Evolutionary conservation across 2,797 vertebrate species (phyloP), one percentile per base, ranked within the genome.

Genomic region (Sitta carolinensis): DNA sequence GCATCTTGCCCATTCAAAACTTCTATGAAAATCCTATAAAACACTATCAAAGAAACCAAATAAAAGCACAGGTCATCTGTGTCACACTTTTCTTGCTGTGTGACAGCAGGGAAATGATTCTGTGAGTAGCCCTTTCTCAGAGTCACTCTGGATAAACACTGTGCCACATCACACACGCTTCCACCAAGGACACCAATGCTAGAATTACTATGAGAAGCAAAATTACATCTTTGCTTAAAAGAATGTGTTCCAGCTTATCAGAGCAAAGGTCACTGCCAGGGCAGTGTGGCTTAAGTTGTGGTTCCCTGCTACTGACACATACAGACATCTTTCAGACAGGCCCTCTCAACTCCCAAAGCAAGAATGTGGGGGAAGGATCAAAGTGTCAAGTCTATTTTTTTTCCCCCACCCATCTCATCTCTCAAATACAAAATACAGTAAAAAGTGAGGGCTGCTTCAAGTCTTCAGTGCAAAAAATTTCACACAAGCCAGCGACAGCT

Each of bases 211-310:
- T 1, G 2, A 89, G 80, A 67, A 80, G 27, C 55, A 87, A 88
- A 95, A 94, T 95, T 72, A 55, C 40, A 90, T 70, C 69, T 94
- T 95, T 80, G 72, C 77, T 79, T 70, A 64, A 76, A 87, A 88
- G 50, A 90, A 93, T 38, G 36, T 52, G 47, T 89, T 93, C 74
- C 72, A 78, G 63, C 59, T 94, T 93, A 93, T 92, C 70, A 57
- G 80, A 95, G 67, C 8, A 20, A 79, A 79, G 87, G 94, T 96
- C 90, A 84, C 19, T 70, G 78, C 38, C 48, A 66, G 84, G 61
- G 29, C 79, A 93, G 21, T 0, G 0, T 64, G 52, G 45, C 78
- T 88, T 38, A 42, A 59, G 38, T 54, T 80, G 78, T 72, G 62
- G 40, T 38, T 93, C 77, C 26, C 59, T 48, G 18, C 45, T 52